These are phyloP conservation scores for Deroplatys truncata DNA, from an alignment of 2,888 invertebrate genomes.

Conservation along the genomic window DNA sequence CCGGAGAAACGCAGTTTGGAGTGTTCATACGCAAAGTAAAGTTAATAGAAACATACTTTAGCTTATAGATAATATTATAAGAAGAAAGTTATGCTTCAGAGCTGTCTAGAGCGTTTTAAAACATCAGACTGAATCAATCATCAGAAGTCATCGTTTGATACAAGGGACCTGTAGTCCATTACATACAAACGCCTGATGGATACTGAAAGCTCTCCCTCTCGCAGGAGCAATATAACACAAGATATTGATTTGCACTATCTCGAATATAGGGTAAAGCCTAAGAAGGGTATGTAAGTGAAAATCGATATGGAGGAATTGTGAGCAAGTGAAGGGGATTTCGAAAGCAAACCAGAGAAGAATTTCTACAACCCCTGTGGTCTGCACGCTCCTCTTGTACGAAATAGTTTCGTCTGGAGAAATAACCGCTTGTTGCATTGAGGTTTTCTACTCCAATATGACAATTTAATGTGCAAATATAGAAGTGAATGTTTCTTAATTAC, in stretches of 20 bases:
- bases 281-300: not conserved
- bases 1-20: no score
- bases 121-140: not conserved
- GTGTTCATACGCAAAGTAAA: no score
- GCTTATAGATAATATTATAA: no score
- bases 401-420: not conserved
- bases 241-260: not conserved
- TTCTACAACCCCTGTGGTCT: not conserved
- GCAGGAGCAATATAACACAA: not conserved
- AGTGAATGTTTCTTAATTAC: no score
- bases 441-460: no score
- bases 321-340: not conserved
- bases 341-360: not conserved
- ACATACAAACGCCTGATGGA: not conserved
- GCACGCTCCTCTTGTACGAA: not conserved
- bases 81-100: no score
- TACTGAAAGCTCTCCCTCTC: not conserved
- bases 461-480: no score
- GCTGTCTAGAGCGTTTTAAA: not conserved
- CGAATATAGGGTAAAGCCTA: not conserved
- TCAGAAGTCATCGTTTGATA: not conserved
- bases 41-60: no score
- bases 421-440: not conserved
- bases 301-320: not conserved
- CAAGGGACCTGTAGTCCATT: not conserved